phyloP scores from a whole-genome alignment of 1,140 invertebrate species.

The Hylyphantes graminicola region DNA sequence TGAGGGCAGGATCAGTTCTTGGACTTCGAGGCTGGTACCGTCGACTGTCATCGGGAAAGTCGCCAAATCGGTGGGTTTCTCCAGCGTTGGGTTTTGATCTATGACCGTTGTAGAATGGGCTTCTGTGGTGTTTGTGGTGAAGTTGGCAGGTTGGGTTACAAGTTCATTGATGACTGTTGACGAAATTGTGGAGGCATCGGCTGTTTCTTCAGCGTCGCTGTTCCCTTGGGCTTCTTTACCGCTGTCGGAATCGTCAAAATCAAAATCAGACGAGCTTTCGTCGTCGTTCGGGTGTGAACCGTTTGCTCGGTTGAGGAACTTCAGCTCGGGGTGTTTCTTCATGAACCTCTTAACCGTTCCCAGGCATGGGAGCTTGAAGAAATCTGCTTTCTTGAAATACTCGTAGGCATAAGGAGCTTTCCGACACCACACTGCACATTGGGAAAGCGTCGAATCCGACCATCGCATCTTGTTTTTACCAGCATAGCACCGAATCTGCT shows the following conservation, averaged over 20 bases:
- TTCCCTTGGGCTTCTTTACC: slow-evolving; percentile 11
- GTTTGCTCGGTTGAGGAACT: not conserved
- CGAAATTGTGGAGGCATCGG: not conserved
- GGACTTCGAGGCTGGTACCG: slow-evolving; percentile 34
- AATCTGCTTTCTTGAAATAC: slow-evolving; percentile 56
- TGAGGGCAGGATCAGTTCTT: slow-evolving; percentile 46
- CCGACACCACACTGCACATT: slow-evolving; percentile 51
- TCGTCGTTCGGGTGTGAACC: slow-evolving; percentile 3
- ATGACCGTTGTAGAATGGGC: too few relatives aligned
- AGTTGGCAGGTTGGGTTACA: not conserved
- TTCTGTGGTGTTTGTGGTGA: too few relatives aligned
- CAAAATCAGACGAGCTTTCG: slow-evolving; percentile 42
- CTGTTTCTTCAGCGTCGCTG: slow-evolving; percentile 1
- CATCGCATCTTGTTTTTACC: slow-evolving; percentile 40
- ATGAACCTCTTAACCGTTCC: slow-evolving; percentile 54
- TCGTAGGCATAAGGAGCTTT: slow-evolving; percentile 59
- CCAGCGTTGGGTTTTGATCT: too few relatives aligned
- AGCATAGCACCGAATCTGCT: slow-evolving; percentile 52
- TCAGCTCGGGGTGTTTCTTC: slow-evolving; percentile 48
- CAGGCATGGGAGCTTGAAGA: slow-evolving; percentile 50
- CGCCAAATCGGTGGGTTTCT: too few relatives aligned
- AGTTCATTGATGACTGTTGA: not conserved
- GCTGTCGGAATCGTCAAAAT: slow-evolving; percentile 50
- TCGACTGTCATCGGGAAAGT: not conserved
- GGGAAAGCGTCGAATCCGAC: slow-evolving; percentile 45